Percentiles rank a stretch among this genome's conserved stretches.
phyloP scores from a whole-genome alignment of 2,888 invertebrate genomes.

The Euclidia mi region DNA sequence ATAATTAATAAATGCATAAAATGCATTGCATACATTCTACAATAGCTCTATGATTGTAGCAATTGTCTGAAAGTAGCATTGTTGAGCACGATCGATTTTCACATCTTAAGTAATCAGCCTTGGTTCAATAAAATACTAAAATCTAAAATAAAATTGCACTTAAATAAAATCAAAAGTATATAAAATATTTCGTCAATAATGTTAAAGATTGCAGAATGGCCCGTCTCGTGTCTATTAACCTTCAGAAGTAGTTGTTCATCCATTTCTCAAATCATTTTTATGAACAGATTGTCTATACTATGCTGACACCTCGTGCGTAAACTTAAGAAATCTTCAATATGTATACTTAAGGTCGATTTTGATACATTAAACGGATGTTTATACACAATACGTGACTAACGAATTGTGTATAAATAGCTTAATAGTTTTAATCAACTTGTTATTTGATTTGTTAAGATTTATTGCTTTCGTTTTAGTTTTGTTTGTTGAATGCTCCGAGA shows the following conservation, averaged over 20 bases:
- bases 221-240: constrained; percentile 48
- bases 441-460: constrained; percentile 48
- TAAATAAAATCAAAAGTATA: constrained; percentile 1
- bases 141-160: not conserved
- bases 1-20: no score
- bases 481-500: constrained; percentile 29
- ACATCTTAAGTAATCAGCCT: not conserved
- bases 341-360: constrained; percentile 45
- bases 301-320: constrained; percentile 52
- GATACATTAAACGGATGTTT: constrained; percentile 50
- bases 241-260: constrained; percentile 33
- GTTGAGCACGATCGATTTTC: constrained; percentile 4
- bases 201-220: constrained; percentile 42
- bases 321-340: constrained; percentile 22
- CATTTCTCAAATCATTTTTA: constrained; percentile 54
- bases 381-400: constrained; percentile 56
- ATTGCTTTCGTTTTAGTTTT: constrained; percentile 34
- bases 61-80: no score
- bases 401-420: constrained; percentile 55
- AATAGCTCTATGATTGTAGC: no score
- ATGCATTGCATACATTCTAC: no score
- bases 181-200: not conserved
- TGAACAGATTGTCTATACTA: constrained; percentile 44
- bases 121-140: not conserved
- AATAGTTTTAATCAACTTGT: constrained; percentile 51